A percentile compares a stretch with the other conserved stretches of the same genome.
These are phyloP conservation scores for Temnothorax longispinosus DNA, from an alignment of 1,140 invertebrate genomes.

Conservation along the genomic window DNA sequence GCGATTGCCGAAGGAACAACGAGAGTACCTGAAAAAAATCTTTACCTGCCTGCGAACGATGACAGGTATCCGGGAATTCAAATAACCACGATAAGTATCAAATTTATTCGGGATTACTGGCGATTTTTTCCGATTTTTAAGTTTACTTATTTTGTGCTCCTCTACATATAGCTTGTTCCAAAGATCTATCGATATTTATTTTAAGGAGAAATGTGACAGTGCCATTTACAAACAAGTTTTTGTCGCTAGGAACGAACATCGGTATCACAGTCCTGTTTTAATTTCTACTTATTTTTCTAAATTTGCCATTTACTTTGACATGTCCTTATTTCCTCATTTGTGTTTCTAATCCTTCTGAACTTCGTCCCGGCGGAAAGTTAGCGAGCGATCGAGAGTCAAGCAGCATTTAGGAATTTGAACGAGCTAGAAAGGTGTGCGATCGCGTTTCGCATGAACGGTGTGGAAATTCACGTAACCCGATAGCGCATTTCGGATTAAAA, in stretches of 20 bases:
- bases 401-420: not conserved
- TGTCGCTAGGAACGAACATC: not conserved
- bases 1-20: not conserved
- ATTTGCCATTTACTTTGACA: not conserved
- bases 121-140: not conserved
- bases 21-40: not conserved
- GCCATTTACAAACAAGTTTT: not conserved
- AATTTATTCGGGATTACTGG: constrained; percentile 16
- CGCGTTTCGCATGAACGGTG: not conserved
- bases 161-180: not conserved
- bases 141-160: not conserved
- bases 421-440: not conserved
- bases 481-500: constrained; percentile 63
- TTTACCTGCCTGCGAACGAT: not conserved
- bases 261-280: not conserved
- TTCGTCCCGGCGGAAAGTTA: not conserved
- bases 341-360: not conserved
- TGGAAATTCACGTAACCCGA: constrained; percentile 12
- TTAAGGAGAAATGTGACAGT: not conserved
- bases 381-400: not conserved
- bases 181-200: not conserved
- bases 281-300: not conserved
- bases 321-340: not conserved
- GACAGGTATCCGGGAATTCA: not conserved
- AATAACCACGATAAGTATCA: not conserved